A percentile compares a stretch with the other conserved stretches of the same genome.
Evolutionary conservation across 2,888 invertebrate genomes (phyloP).

Genomic region (Ectemnius continuus): DNA sequence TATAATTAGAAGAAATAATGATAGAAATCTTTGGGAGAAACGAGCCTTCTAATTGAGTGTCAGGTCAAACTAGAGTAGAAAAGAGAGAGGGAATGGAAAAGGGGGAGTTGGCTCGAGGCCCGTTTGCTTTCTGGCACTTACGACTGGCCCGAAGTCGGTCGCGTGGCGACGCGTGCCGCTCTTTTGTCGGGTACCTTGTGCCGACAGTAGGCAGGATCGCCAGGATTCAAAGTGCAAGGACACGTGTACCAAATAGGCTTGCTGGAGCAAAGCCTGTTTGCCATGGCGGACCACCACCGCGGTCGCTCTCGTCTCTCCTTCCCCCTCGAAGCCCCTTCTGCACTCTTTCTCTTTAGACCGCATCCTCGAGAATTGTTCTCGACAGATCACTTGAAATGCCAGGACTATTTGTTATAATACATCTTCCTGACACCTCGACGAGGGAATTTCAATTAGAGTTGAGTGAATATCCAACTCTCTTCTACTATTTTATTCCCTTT

Average conservation of each 20-base stretch:
- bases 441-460: no score
- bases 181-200: constrained; percentile 46
- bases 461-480: no score
- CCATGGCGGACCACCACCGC: constrained; percentile 42
- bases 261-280: constrained; percentile 70
- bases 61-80: neutral
- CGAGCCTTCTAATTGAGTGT: no score
- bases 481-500: no score
- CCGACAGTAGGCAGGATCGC: constrained; percentile 46
- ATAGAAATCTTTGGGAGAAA: no score
- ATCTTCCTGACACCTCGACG: no score
- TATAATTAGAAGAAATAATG: no score
- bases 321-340: neutral
- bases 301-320: neutral
- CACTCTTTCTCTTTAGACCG: neutral
- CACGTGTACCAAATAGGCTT: constrained; percentile 75
- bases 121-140: constrained; percentile 64
- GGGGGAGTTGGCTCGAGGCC: constrained; percentile 22
- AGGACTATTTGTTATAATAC: no score
- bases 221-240: constrained; percentile 66
- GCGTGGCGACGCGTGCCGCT: constrained; percentile 67
- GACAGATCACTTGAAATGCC: no score
- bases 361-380: no score
- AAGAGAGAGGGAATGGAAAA: neutral
- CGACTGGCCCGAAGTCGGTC: constrained; percentile 54